Percentiles rank a stretch among this genome's conserved stretches.
Conservation (phyloP, 2,888 invertebrate genomes). For the Chalcosyrphus nemorum region DNA sequence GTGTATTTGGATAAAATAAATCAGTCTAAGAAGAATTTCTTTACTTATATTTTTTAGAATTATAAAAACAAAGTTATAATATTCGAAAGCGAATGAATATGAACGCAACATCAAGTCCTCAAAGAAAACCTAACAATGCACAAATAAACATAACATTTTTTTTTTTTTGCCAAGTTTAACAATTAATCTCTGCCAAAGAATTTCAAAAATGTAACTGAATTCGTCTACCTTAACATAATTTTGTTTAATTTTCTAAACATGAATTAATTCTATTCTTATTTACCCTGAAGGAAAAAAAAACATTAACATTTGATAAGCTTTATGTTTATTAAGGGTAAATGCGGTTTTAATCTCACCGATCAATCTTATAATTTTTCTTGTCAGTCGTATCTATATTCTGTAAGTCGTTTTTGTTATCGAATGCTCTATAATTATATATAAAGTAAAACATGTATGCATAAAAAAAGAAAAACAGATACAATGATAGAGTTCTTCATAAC, state of each 20-base stretch:
- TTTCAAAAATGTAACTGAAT: neutral
- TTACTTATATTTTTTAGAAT: no score
- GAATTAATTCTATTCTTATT: neutral
- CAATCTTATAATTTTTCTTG: neutral
- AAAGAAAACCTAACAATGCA: neutral
- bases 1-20: neutral
- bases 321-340: neutral
- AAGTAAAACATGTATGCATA: slow-evolving; percentile 20
- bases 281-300: neutral
- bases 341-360: neutral
- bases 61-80: neutral
- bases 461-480: slow-evolving; percentile 2
- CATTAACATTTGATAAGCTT: neutral
- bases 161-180: neutral
- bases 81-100: neutral
- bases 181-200: neutral
- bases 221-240: neutral
- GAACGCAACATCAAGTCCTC: no score
- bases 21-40: slow-evolving; percentile 2
- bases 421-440: slow-evolving; percentile 40
- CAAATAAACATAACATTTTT: neutral
- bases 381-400: neutral
- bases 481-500: slow-evolving; percentile 50
- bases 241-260: neutral
- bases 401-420: slow-evolving; percentile 32